Evolutionary conservation across 1,140 invertebrate species (phyloP), one percentile per base, ranked within the genome.

Genomic region (Calosoma granatense): DNA sequence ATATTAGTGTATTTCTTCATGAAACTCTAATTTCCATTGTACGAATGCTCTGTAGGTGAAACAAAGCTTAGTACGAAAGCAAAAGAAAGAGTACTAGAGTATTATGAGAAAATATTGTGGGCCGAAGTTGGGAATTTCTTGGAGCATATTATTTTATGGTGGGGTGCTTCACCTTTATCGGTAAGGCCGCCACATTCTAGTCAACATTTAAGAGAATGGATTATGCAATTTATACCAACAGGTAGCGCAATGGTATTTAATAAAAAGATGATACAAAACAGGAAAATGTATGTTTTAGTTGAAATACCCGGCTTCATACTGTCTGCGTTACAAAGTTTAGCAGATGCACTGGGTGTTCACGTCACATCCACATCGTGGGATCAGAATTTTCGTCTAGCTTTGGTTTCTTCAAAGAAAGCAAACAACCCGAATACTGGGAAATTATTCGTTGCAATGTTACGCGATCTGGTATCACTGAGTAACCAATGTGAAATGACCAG

Each of bases 91-190:
- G 69, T 76, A 20, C 64, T 69, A 41, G 75, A 74, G 58, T 81
- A 80, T 55, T 84, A 83, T 54, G 72, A 81, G 61, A 75, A 80
- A 61, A 69, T 80, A 3, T 66, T 86, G 15, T 89, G 86, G 87
- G 81, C 81, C 1, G 81, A 86, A 60, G 80, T 88, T 2, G 86
- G 85, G 2, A 80, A 80, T 41, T 85, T 81, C 65, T 70, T 87
- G 51, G 86, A 90, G 65, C 86, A 90, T 61, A 81, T 87, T 2
- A 73, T 90, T n/a, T 72, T 90, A 1, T 90, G 86, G 87, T 89
- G 86, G 86, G 83, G 82, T 3, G 69, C 79, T 1, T 81, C 79
- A 58, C 82, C 84, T 0, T 72, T 87, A 3, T 81, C 83, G 17
- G 78, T 77, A 30, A 78, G 81, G 59, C 78, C 82, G 54, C 78